A percentile compares a stretch with the other conserved stretches of the same genome.
phyloP scores from a whole-genome alignment of 2,888 invertebrate species.

The Drosophila mercatorum region DNA sequence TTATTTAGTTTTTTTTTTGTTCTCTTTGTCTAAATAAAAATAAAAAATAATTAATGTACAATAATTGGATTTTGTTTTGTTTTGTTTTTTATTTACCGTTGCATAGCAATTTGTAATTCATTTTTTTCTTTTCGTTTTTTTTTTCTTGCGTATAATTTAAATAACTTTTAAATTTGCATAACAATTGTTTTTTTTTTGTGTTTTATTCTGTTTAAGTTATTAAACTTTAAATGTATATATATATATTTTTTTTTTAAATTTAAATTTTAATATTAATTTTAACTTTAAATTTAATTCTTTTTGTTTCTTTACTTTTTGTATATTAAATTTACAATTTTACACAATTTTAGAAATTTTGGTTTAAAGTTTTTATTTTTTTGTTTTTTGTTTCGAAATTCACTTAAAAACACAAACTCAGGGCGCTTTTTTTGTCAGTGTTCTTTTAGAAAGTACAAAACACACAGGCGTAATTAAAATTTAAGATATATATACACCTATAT shows the following conservation, averaged over 20 bases:
- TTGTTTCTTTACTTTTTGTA: slow-evolving; percentile 12
- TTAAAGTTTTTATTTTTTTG: slow-evolving; percentile 40
- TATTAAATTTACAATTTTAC: slow-evolving; percentile 71
- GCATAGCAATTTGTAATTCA: slow-evolving; percentile 69
- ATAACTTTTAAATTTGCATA: slow-evolving; percentile 69
- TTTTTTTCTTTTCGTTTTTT: slow-evolving; percentile 30
- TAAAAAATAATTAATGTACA: slow-evolving; percentile 64
- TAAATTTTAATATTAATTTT: slow-evolving; percentile 26
- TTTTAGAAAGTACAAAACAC: slow-evolving; percentile 76
- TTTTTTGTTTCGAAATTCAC: slow-evolving; percentile 55
- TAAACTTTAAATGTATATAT: slow-evolving; percentile 50
- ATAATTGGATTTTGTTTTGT: slow-evolving; percentile 39
- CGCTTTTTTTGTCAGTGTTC: slow-evolving; percentile 41
- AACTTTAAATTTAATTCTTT: slow-evolving; percentile 15
- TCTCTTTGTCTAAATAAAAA: slow-evolving; percentile 54
- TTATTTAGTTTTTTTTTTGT: neutral
- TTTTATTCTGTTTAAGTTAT: slow-evolving; percentile 55
- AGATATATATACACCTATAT: slow-evolving; percentile 39
- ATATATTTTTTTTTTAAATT: slow-evolving; percentile 28
- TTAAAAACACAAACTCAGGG: slow-evolving; percentile 58
- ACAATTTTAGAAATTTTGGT: slow-evolving; percentile 70
- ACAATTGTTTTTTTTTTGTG: slow-evolving; percentile 53
- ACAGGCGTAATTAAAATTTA: slow-evolving; percentile 67
- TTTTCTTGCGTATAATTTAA: slow-evolving; percentile 62
- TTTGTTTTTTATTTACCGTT: slow-evolving; percentile 38